Evolutionary conservation across 2,797 vertebrate species (phyloP).

Genomic region (Cuculus canorus): DNA sequence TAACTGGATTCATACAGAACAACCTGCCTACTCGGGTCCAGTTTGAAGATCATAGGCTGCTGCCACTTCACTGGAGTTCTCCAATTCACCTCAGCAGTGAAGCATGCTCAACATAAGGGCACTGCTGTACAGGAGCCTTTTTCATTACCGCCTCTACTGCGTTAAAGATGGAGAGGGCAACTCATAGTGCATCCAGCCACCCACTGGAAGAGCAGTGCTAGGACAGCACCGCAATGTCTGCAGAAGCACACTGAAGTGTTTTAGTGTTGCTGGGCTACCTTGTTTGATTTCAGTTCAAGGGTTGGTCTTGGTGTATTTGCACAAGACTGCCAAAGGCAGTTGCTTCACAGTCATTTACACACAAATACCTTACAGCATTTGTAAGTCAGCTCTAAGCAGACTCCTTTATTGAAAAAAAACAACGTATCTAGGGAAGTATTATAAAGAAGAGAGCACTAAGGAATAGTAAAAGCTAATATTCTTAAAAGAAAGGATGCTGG

Average conservation of each 20-base stretch:
- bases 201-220: rapidly evolving
- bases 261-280: neutral
- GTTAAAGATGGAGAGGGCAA: rapidly evolving
- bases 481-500: neutral
- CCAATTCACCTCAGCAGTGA: rapidly evolving
- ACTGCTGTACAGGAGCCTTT: rapidly evolving
- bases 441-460: neutral
- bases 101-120: neutral
- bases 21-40: rapidly evolving
- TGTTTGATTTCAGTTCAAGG: neutral
- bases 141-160: no score
- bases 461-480: neutral
- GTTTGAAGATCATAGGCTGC: neutral
- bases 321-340: neutral
- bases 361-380: neutral
- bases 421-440: neutral
- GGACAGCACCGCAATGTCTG: neutral
- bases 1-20: neutral
- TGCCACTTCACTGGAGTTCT: neutral
- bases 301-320: neutral
- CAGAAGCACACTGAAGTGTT: neutral
- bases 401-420: neutral
- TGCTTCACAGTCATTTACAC: neutral
- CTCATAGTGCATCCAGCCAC: neutral
- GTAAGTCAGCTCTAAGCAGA: neutral